Base-by-base conservation (phyloP, 2,888 invertebrate genomes). In the Caenorhabditis panamensis region DNA sequence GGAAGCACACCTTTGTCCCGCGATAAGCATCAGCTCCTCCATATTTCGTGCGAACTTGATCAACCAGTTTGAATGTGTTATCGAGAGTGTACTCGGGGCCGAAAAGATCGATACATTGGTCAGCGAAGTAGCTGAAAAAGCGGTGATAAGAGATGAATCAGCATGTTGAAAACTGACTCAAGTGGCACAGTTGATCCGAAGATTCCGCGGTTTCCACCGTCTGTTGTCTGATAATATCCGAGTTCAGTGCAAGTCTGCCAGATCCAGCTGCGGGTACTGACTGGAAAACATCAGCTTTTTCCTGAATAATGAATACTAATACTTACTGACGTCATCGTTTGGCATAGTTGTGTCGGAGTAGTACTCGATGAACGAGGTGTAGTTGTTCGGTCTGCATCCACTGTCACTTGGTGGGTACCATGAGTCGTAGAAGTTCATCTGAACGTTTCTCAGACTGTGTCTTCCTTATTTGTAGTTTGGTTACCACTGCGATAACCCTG, bases 221-320 rank as follows among this genome's bases (percentile, higher is more conserved):
- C 94, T 0, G 96, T 95, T 0, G 96, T 95, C 92, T 97, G 97
- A 92, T 94, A 97, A 91, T 95, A 97, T 28, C 96, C 97, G 91
- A 96, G 96, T 91, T 97, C 97, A 0, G 95, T 95, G 91, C 97
- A 97, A 0, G 96, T 96, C 92, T 97, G 97, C 91, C 96, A 97
- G 79, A 94, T 94, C 97, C 96, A 97, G 89, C 95, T 95, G 0
- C 96, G 94, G 49, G 71, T 72, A n/a, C 77, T 62, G 22, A 80
- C 85, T 84, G 75, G 68, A 80, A 67, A 11, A 24, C 41, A 56
- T 9, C 31, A 1, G 13, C 0, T 22, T 22, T 16, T 24, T 11
- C 13, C 20, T 20, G 13, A 41, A 41, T 8, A n/a, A 26, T 53
- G 13, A 16, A 44, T 6, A 16, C n/a, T 20, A 13, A 31, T 31